Evolutionary conservation across 2,113 vertebrate genomes (phyloP), one percentile per base, ranked within the genome.

Genomic region (Notothenia rossii): DNA sequence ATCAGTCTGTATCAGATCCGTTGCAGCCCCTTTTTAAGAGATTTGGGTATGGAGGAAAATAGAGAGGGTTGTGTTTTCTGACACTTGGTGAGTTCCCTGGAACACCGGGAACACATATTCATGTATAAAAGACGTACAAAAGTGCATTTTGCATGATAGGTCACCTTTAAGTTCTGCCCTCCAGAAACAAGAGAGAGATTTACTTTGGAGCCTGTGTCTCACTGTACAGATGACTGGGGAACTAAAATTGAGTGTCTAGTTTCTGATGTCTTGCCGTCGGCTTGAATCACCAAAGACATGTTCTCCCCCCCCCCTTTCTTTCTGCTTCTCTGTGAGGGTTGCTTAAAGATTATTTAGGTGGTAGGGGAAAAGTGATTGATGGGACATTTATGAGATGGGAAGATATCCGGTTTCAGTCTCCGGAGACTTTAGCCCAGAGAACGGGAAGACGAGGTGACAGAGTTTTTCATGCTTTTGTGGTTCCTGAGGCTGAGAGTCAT

Each of bases 251-350:
- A 85, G 70, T 50, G 66, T 86, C 78, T 80, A 25, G 59, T 71
- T 74, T 79, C 50, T 85, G 75, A 81, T 76, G 84, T 80, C 73
- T 85, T 1, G 70, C 79, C 76, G 58, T 48, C 2, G 22, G 83
- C 63, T n/a, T 56, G 58, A 80, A 79, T 72, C 49, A 62, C 67
- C 60, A 68, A 69, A 62, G 55, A 60, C 45, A 12, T 22, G 43
- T 73, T 43, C 59, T 61, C n/a, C 3, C 25, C 25, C 25, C 25
- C 7, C 36, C 36, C 36, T 12, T 25, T 40, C 36, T 73, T 15
- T 63, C 22, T 48, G 20, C 69, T 73, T 70, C 20, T 33, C 66
- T 79, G 59, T 50, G 3, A n/a, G n/a, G 36, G 53, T 74, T 86
- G 68, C 64, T 84, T 61, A 60, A 55, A 68, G 63, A 72, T 76